These are phyloP conservation scores for Columba guinea DNA, from an alignment of 2,797 vertebrate genomes.

Conservation along the genomic window DNA sequence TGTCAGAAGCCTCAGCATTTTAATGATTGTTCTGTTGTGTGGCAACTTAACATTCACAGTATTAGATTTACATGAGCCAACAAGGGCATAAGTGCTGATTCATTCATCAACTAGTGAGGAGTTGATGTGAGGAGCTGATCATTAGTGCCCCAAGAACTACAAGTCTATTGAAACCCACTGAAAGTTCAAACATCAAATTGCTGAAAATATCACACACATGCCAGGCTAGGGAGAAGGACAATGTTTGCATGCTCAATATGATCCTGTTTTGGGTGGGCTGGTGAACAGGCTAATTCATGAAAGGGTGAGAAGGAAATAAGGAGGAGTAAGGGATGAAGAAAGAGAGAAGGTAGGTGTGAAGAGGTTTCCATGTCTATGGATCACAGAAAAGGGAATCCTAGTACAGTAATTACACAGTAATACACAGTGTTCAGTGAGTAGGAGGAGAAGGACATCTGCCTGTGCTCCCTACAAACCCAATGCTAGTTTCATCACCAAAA, in stretches of 20 bases:
- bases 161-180: not conserved
- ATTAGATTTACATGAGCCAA: not conserved
- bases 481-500: not conserved
- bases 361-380: not conserved
- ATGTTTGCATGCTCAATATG: not conserved
- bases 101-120: not conserved
- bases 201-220: not conserved
- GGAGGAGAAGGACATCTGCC: not conserved
- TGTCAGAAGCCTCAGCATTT: not conserved
- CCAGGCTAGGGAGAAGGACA: accelerated
- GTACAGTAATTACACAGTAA: not conserved
- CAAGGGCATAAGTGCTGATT: not conserved
- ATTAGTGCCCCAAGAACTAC: not conserved
- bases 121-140: not conserved
- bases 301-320: not conserved
- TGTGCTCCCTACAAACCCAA: not conserved
- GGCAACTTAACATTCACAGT: not conserved
- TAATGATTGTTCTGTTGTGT: not conserved
- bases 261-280: accelerated
- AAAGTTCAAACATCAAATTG: not conserved
- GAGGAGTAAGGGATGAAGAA: not conserved
- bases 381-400: not conserved
- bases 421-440: not conserved
- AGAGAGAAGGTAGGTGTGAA: not conserved
- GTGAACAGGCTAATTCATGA: not conserved